Conservation (phyloP, 1,140 invertebrate species). For the Conopomorpha cramerella region DNA sequence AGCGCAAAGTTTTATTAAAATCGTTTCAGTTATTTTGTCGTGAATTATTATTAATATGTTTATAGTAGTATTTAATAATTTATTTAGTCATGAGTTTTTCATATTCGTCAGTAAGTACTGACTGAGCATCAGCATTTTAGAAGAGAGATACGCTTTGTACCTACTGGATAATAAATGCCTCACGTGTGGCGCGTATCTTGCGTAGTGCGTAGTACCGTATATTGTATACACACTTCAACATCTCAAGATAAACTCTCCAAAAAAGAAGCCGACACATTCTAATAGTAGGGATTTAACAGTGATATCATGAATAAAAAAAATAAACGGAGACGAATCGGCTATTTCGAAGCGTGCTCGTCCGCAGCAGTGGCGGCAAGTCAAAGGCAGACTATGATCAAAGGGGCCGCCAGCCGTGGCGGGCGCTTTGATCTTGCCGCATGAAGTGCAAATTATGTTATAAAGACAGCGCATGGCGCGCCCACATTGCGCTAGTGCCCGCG, state of each 20-base stretch:
- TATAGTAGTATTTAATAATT: too few species aligned
- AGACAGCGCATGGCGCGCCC: slow-evolving; percentile 49
- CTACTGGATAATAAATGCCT: too few species aligned
- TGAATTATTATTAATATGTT: too few species aligned
- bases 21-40: too few species aligned
- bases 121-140: too few species aligned
- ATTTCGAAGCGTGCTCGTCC: slow-evolving; percentile 41
- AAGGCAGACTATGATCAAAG: slow-evolving; percentile 52
- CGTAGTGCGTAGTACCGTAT: neutral
- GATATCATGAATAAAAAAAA: slow-evolving; percentile 25
- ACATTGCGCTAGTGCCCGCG: slow-evolving; percentile 21
- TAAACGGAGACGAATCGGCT: slow-evolving; percentile 48
- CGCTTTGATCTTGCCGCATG: slow-evolving; percentile 49
- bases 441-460: slow-evolving; percentile 61
- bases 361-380: slow-evolving; percentile 44
- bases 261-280: neutral
- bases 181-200: neutral
- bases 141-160: too few species aligned
- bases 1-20: too few species aligned
- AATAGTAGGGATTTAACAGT: neutral
- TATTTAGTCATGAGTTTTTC: too few species aligned
- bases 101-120: too few species aligned
- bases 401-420: slow-evolving; percentile 38
- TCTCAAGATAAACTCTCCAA: neutral
- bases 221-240: neutral